These are phyloP conservation scores for Epinephelus malabaricus DNA, from an alignment of 2,797 vertebrate species.

Conservation along the genomic window DNA sequence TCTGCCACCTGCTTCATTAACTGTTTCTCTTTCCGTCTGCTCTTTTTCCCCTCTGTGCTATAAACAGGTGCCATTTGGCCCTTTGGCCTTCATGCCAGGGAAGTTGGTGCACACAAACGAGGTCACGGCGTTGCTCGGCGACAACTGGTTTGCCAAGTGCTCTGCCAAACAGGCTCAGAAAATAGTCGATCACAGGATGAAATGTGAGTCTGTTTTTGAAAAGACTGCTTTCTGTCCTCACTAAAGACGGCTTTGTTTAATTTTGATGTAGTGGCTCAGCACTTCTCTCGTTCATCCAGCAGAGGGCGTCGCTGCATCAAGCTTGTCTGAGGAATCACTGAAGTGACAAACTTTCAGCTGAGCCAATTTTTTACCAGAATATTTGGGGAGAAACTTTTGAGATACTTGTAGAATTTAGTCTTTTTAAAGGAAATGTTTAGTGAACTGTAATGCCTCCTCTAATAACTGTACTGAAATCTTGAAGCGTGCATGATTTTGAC, in stretches of 20 bases:
- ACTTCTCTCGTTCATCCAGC: constrained; percentile 52
- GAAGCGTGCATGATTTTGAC: neutral
- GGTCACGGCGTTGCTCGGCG: constrained; percentile 94
- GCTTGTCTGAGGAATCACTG: neutral
- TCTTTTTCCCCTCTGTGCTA: neutral
- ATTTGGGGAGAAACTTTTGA: neutral
- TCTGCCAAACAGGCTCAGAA: constrained; percentile 93
- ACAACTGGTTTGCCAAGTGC: constrained; percentile 98
- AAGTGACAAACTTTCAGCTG: neutral
- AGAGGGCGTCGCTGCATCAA: constrained; percentile 69
- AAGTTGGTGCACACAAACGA: constrained; percentile 96
- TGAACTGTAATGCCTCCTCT: neutral
- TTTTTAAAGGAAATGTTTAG: neutral
- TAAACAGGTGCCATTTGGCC: constrained; percentile 94
- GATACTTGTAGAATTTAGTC: neutral
- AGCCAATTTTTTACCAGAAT: neutral
- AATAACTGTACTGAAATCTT: neutral
- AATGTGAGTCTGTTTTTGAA: constrained; percentile 87
- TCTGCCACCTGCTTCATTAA: neutral
- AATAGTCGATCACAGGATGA: constrained; percentile 93
- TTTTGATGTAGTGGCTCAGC: neutral
- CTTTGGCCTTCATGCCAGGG: constrained; percentile 95
- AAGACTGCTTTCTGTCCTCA: neutral
- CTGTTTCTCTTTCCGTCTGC: neutral
- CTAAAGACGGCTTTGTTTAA: neutral